Conservation (phyloP, 2,797 vertebrate species). For the Meriones psammophilus region DNA sequence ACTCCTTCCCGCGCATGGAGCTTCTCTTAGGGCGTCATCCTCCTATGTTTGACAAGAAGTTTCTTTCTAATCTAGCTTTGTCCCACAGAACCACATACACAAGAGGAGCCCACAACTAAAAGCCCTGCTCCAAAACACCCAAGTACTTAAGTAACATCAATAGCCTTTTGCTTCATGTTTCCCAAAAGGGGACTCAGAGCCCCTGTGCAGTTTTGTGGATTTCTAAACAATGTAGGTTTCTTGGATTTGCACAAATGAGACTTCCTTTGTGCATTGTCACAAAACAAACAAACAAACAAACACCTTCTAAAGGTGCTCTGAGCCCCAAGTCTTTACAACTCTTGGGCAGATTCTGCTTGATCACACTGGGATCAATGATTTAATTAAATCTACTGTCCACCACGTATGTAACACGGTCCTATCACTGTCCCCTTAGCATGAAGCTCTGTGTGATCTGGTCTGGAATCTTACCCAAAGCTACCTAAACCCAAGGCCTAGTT, state of each 20-base stretch:
- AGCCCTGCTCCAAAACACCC: not conserved
- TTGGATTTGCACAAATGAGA: not conserved
- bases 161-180: not conserved
- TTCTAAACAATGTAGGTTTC: slow-evolving; percentile 37
- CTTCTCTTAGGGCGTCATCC: not conserved
- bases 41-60: not conserved
- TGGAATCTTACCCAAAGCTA: not conserved
- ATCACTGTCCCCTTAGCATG: slow-evolving; percentile 4
- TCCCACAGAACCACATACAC: not conserved
- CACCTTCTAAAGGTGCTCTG: not conserved
- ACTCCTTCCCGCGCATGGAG: not conserved
- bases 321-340: not conserved
- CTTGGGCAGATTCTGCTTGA: not conserved
- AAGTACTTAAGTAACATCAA: not conserved
- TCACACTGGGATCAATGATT: not conserved
- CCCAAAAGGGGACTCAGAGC: not conserved
- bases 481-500: not conserved
- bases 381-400: slow-evolving; percentile 9
- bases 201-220: not conserved
- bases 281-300: not conserved
- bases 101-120: not conserved
- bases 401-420: not conserved
- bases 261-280: not conserved
- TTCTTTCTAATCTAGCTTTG: not conserved
- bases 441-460: slow-evolving; percentile 17